Conservation (phyloP, 2,113 vertebrate species). For the Macrotus californicus region DNA sequence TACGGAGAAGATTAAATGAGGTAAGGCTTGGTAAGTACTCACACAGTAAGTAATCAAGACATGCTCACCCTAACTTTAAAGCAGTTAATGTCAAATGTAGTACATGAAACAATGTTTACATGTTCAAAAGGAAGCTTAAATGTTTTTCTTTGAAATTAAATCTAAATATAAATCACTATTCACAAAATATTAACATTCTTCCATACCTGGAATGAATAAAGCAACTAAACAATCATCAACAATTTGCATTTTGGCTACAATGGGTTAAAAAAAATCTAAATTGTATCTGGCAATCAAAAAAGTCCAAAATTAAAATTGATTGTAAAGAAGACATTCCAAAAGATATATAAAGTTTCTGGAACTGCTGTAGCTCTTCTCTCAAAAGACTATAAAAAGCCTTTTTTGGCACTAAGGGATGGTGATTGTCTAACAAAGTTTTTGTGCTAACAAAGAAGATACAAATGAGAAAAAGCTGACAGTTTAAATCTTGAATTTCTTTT, state of each 20-base stretch:
- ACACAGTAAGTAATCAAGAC: not conserved
- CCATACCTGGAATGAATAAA: not conserved
- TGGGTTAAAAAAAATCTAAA: not conserved
- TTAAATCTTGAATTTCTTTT: not conserved
- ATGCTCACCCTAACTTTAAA: not conserved
- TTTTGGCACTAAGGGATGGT: not conserved
- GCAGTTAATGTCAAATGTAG: not conserved
- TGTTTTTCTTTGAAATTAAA: slow-evolving; percentile 22
- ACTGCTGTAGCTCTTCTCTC: not conserved
- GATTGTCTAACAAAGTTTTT: not conserved
- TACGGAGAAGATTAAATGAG: not conserved
- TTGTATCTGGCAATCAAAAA: not conserved
- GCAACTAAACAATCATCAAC: not conserved
- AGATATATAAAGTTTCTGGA: not conserved
- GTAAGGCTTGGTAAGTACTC: not conserved
- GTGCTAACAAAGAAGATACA: not conserved
- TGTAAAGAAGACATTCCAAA: not conserved
- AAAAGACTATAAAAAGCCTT: not conserved
- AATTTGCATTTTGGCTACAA: not conserved
- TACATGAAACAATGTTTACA: not conserved
- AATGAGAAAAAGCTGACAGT: not conserved
- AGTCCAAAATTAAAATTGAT: not conserved
- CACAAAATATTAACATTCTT: not conserved
- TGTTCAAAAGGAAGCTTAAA: not conserved
- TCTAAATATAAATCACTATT: slow-evolving; percentile 33